Conservation (phyloP, 2,888 invertebrate genomes). For the Parochlus steinenii region DNA sequence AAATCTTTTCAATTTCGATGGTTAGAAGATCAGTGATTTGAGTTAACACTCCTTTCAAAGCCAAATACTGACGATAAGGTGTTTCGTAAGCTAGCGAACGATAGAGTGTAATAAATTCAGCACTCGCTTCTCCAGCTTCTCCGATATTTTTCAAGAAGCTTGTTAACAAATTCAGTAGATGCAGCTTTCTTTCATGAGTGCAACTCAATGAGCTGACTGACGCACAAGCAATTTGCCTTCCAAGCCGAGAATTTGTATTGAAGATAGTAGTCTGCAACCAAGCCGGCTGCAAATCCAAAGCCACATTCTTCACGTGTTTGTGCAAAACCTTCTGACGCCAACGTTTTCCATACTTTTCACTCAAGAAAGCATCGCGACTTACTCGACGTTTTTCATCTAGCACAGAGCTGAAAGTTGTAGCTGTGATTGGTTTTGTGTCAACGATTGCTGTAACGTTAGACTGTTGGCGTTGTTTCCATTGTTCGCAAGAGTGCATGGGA, state of each 20-base stretch:
- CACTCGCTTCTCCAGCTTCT: slow-evolving; percentile 76
- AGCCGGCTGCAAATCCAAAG: slow-evolving; percentile 37
- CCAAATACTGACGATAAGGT: slow-evolving; percentile 89
- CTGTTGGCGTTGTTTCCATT: slow-evolving; percentile 43
- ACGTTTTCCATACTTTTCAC: slow-evolving; percentile 55
- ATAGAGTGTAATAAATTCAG: slow-evolving; percentile 78
- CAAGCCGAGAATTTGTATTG: slow-evolving; percentile 76
- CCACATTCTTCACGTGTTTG: slow-evolving; percentile 25
- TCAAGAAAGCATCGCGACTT: slow-evolving; percentile 37
- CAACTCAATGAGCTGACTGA: slow-evolving; percentile 67
- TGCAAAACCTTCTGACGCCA: slow-evolving; percentile 34
- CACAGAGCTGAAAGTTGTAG: slow-evolving; percentile 15
- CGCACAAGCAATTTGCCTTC: slow-evolving; percentile 76
- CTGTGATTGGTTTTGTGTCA: slow-evolving; percentile 3
- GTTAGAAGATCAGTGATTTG: slow-evolving; percentile 74
- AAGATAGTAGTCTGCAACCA: slow-evolving; percentile 90
- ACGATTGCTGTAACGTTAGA: background rate
- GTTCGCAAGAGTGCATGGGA: slow-evolving; percentile 46
- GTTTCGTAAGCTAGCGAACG: slow-evolving; percentile 66
- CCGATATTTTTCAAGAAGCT: slow-evolving; percentile 76
- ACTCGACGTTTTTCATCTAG: slow-evolving; percentile 25
- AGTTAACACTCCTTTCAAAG: slow-evolving; percentile 68
- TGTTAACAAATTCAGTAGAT: slow-evolving; percentile 71
- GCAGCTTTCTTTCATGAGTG: slow-evolving; percentile 47
- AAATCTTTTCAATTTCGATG: slow-evolving; percentile 74